phyloP scores from a whole-genome alignment of 2,797 vertebrate genomes.

The Aldrovandia affinis region DNA sequence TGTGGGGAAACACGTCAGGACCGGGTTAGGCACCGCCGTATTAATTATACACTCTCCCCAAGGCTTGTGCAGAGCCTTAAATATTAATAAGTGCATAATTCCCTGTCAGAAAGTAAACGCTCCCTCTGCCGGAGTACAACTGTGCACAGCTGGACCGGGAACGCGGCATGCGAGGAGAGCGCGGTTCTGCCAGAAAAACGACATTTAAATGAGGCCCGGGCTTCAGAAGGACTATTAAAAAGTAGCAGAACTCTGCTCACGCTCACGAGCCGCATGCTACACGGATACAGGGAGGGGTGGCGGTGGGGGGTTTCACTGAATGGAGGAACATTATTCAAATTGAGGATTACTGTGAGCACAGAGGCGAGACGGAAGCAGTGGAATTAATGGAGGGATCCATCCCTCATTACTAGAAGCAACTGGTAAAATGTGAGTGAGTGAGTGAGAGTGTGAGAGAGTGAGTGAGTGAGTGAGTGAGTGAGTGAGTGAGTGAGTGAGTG shows the following conservation, averaged over 20 bases:
- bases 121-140: slow-evolving; percentile 27
- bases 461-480: not conserved
- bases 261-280: slow-evolving; percentile 22
- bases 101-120: slow-evolving; percentile 45
- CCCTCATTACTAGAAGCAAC: not conserved
- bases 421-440: not conserved
- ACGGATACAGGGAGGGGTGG: slow-evolving; percentile 12
- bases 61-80: slow-evolving; percentile 43
- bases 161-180: slow-evolving; percentile 19
- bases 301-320: slow-evolving; percentile 34
- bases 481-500: too few species aligned
- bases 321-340: slow-evolving; percentile 28
- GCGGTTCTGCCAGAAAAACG: slow-evolving; percentile 29
- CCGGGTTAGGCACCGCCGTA: slow-evolving; percentile 52
- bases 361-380: not conserved
- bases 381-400: not conserved
- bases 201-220: slow-evolving; percentile 27
- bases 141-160: slow-evolving; percentile 46
- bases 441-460: not conserved
- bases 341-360: not conserved
- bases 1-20: slow-evolving; percentile 16
- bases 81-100: slow-evolving; percentile 62
- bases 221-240: slow-evolving; percentile 32
- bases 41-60: slow-evolving; percentile 61
- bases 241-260: slow-evolving; percentile 3